Conservation (phyloP, 2,888 invertebrate species). For the Idaea aversata region DNA sequence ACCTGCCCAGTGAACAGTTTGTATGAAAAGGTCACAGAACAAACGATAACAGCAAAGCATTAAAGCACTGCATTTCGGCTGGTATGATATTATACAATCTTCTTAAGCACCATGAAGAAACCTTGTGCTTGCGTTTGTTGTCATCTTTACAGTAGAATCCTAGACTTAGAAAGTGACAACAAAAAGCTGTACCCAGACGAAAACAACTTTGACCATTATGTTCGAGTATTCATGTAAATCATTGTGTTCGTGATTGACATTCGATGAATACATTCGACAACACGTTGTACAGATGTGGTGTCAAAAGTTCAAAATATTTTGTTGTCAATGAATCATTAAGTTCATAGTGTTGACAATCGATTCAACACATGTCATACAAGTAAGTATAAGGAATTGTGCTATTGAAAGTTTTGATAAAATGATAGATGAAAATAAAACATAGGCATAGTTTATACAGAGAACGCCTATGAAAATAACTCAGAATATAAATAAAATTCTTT, state of each 20-base stretch:
- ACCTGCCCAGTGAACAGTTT: background rate
- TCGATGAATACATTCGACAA: slow-evolving; percentile 41
- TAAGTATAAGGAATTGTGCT: background rate
- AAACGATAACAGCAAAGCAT: background rate
- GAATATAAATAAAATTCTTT: background rate
- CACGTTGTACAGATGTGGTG: slow-evolving; percentile 29
- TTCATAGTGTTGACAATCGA: slow-evolving; percentile 24
- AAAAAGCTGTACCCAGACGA: background rate
- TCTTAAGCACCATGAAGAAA: no score
- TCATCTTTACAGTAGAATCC: background rate
- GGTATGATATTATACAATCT: no score
- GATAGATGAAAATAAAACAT: no score
- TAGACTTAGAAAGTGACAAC: background rate
- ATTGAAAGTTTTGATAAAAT: no score
- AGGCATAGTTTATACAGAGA: no score
- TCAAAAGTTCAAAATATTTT: slow-evolving; percentile 45
- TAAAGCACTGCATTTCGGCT: no score
- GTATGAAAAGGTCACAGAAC: background rate
- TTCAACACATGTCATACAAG: slow-evolving; percentile 24
- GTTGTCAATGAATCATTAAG: slow-evolving; percentile 37
- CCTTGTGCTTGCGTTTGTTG: no score
- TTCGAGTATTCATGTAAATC: slow-evolving; percentile 50
- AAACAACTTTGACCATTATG: slow-evolving; percentile 34
- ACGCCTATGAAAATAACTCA: background rate
- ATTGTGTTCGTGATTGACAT: slow-evolving; percentile 49